Conservation (phyloP, 2,797 vertebrate species). For the Xiphorhynchus erythropygius region DNA sequence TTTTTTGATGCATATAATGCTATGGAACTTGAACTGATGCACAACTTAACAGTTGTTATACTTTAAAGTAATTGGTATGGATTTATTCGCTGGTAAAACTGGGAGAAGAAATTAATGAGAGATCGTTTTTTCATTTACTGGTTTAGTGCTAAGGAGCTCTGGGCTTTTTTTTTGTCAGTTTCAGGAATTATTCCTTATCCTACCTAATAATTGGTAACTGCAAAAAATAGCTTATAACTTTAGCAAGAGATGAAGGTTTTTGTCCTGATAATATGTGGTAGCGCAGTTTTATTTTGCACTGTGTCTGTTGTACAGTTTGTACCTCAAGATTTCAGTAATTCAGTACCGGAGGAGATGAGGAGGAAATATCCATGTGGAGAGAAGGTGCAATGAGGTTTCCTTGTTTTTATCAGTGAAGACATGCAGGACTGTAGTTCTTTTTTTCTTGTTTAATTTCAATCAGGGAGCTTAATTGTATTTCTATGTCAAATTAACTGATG, state of each 20-base stretch:
- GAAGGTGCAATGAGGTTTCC: background rate
- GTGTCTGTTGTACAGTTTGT: background rate
- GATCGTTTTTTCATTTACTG: background rate
- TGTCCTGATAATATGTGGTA: background rate
- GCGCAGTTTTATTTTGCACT: background rate
- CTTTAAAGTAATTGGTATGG: slow-evolving; percentile 2
- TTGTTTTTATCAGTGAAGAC: background rate
- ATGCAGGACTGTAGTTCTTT: background rate
- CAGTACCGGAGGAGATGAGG: background rate
- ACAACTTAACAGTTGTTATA: background rate
- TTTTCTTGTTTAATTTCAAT: slow-evolving; percentile 21
- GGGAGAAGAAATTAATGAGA: background rate
- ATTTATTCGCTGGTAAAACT: background rate
- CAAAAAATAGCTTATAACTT: background rate
- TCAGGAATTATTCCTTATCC: background rate
- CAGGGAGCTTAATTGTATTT: background rate
- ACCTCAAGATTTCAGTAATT: slow-evolving; percentile 1
- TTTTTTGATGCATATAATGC: slow-evolving; percentile 21
- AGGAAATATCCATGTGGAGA: background rate
- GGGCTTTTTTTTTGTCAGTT: background rate
- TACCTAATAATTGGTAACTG: background rate
- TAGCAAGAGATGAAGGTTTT: background rate
- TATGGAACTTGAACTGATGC: background rate
- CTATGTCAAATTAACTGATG: slow-evolving; percentile 54
- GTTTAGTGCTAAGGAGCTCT: background rate